Percentiles rank a stretch among this genome's conserved stretches.
Evolutionary conservation across 2,888 invertebrate species (phyloP).

Genomic region (Lycaena phlaeas): DNA sequence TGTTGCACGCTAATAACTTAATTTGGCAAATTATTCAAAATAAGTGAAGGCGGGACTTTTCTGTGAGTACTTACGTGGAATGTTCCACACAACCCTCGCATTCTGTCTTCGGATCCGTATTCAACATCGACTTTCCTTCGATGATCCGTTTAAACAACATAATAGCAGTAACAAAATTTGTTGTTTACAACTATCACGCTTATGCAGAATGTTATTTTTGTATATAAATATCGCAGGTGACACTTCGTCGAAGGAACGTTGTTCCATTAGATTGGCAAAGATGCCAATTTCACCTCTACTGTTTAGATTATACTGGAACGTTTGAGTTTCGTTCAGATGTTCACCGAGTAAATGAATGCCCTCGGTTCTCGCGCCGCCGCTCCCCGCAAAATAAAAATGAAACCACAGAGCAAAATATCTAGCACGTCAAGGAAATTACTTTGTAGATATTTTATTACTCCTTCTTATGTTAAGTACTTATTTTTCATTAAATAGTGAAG

Average conservation of each 20-base stretch:
- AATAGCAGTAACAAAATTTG: slow-evolving; percentile 63
- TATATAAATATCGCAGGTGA: slow-evolving; percentile 46
- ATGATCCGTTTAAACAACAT: slow-evolving; percentile 74
- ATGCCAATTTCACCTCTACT: slow-evolving; percentile 57
- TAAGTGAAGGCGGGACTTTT: no score
- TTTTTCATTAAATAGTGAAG: no score
- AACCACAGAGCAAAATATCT: not conserved
- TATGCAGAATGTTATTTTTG: slow-evolving; percentile 61
- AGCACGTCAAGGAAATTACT: no score
- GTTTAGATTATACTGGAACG: slow-evolving; percentile 47
- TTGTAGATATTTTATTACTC: no score
- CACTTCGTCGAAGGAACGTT: slow-evolving; percentile 54
- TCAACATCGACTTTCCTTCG: slow-evolving; percentile 72
- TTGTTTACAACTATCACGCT: slow-evolving; percentile 63
- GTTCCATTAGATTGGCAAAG: slow-evolving; percentile 69
- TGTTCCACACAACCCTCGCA: slow-evolving; percentile 62
- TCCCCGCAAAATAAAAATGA: not conserved
- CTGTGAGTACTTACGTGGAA: slow-evolving; percentile 53
- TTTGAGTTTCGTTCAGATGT: slow-evolving; percentile 18
- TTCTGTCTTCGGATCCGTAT: slow-evolving; percentile 52
- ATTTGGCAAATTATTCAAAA: no score
- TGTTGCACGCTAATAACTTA: no score
- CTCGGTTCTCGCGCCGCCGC: slow-evolving; percentile 28
- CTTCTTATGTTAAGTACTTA: no score
- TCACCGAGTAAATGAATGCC: slow-evolving; percentile 37